These are phyloP conservation scores for Leptoclinus maculatus DNA, from an alignment of 2,797 vertebrate genomes.

Conservation along the genomic window DNA sequence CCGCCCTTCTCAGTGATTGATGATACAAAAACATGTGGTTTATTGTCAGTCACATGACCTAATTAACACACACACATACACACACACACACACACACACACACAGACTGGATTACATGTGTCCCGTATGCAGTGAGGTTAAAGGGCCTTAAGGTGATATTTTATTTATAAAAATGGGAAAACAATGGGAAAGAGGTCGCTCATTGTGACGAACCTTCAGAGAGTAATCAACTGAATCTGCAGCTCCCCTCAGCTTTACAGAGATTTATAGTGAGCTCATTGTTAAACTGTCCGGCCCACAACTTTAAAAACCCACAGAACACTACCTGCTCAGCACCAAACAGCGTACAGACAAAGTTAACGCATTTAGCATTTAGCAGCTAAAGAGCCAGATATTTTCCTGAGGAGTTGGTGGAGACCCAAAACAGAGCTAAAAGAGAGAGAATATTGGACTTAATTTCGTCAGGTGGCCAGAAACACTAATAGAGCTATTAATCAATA, in stretches of 20 bases:
- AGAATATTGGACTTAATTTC: not conserved
- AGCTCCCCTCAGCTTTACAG: not conserved
- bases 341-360: not conserved
- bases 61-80: not conserved
- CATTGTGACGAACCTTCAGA: no score
- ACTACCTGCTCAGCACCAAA: not conserved
- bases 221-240: not conserved
- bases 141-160: not conserved
- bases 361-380: not conserved
- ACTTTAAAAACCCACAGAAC: not conserved
- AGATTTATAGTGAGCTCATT: not conserved
- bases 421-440: not conserved
- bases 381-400: not conserved
- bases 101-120: not conserved
- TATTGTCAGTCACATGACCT: slow-evolving; percentile 8
- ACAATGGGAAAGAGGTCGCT: not conserved
- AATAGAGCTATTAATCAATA: no score
- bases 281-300: not conserved
- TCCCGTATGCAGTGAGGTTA: not conserved
- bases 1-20: not conserved
- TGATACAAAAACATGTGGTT: not conserved
- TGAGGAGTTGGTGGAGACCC: not conserved
- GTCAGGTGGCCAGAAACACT: not conserved
- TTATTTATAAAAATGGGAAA: not conserved
- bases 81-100: not conserved